phyloP scores from a whole-genome alignment of 2,888 invertebrate genomes.

The Melangyna quadrimaculata region DNA sequence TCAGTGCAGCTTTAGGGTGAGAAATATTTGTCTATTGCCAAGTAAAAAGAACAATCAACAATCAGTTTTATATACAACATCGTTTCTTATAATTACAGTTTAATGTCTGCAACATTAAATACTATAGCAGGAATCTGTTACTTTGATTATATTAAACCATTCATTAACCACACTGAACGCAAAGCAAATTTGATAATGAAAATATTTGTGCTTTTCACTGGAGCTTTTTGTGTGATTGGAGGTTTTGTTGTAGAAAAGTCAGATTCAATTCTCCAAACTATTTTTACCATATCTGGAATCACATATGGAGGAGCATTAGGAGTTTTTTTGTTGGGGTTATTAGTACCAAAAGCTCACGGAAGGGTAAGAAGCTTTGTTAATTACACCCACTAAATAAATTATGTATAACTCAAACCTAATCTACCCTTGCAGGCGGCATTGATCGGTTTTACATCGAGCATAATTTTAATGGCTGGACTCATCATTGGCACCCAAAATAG shows the following conservation, averaged over 20 bases:
- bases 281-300: slow-evolving; percentile 79
- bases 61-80: background rate
- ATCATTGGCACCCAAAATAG: slow-evolving; percentile 66
- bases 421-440: slow-evolving; percentile 42
- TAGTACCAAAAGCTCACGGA: slow-evolving; percentile 83
- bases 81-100: slow-evolving; percentile 74
- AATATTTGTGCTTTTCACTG: slow-evolving; percentile 78
- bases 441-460: slow-evolving; percentile 17
- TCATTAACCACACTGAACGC: slow-evolving; percentile 76
- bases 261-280: slow-evolving; percentile 81
- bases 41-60: background rate
- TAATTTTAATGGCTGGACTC: slow-evolving; percentile 38
- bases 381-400: background rate
- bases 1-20: slow-evolving; percentile 83
- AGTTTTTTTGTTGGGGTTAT: slow-evolving; percentile 84
- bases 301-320: slow-evolving; percentile 84
- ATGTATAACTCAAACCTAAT: background rate
- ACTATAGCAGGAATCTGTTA: slow-evolving; percentile 82
- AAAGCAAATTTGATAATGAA: slow-evolving; percentile 81
- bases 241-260: slow-evolving; percentile 77
- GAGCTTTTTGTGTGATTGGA: slow-evolving; percentile 83
- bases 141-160: slow-evolving; percentile 81
- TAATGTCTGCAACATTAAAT: slow-evolving; percentile 82
- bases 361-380: slow-evolving; percentile 27
- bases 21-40: background rate